Base-by-base conservation (phyloP, 2,797 vertebrate genomes). In the Garrulus glandarius region DNA sequence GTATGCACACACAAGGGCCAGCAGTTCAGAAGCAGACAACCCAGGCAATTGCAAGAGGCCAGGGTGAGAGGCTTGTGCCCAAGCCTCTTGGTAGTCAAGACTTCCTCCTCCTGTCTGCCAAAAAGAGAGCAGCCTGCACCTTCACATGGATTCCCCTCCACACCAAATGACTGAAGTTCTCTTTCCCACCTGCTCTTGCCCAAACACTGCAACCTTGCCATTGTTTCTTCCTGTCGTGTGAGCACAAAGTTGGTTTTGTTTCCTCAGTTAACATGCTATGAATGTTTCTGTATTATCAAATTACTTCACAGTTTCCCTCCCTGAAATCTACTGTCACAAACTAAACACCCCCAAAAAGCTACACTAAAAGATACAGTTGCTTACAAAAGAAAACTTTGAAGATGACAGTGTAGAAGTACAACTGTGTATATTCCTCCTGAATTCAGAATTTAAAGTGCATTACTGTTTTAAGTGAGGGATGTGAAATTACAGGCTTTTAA, bases 141-240 rank as follows among this genome's bases (percentile, higher is more conserved):
- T 83, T 67, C 60, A 83, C 11, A 7, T 6, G 22, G n/a, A 50
- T 30, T 49, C 32, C 16, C 23, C 14, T 80, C 53, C 49, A 44
- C 0, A 0, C 14, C 22, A 34, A 56, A 53, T 1, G 5, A 36
- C 60, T 63, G 15, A 11, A 69, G 55, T 20, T 68, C 11, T 32
- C 21, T 18, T 61, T 65, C 55, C 46, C 39, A 72, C 21, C 12
- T 5, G 10, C 65, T 43, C 60, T 29, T 50, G 17, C 27, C 63
- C 50, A 46, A 76, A 79, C 18, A 0, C 0, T 6, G 46, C 2
- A 5, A 65, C 21, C 16, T 16, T 17, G 14, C 26, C 9, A 50
- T 5, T n/a, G 10, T 13, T 72, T 84, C n/a, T 43, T 72, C 27
- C 37, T 36, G 60, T 50, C 16, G 36, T 0, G 1, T 0, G 10